Evolutionary conservation across 1,140 invertebrate genomes (phyloP).

Genomic region (Coboldia fuscipes): DNA sequence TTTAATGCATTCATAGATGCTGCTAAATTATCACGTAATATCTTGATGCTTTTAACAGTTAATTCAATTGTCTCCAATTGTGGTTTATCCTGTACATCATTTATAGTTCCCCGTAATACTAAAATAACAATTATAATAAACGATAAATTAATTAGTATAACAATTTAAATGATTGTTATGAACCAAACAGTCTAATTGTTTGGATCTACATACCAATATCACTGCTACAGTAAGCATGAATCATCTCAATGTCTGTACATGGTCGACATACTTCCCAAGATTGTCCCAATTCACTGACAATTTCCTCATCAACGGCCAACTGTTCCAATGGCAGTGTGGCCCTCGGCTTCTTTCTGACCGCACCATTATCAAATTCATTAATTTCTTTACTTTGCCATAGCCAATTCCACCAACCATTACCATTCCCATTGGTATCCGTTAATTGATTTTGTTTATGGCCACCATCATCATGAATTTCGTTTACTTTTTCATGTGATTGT

Average conservation of each 20-base stretch:
- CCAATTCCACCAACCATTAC: neutral
- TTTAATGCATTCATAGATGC: neutral
- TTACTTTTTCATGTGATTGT: too few species aligned
- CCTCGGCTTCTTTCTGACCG: too few species aligned
- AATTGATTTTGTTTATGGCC: too few species aligned
- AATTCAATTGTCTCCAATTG: constrained; percentile 30
- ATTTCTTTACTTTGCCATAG: neutral
- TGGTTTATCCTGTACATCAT: constrained; percentile 26
- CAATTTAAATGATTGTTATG: neutral
- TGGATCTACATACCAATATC: constrained; percentile 32
- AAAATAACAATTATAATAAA: constrained; percentile 6
- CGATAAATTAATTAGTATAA: neutral
- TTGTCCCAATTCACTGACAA: neutral
- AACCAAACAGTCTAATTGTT: neutral
- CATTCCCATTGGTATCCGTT: neutral
- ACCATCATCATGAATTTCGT: too few species aligned
- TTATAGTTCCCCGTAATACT: constrained; percentile 34
- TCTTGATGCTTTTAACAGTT: constrained; percentile 29
- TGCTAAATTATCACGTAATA: constrained; percentile 21
- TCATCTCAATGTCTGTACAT: constrained; percentile 37
- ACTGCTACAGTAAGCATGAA: constrained; percentile 41
- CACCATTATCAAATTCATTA: neutral
- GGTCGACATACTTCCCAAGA: constrained; percentile 27
- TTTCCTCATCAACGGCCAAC: neutral
- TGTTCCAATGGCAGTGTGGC: too few species aligned